Base-by-base conservation (phyloP, 2,888 invertebrate genomes). In the Sarcophaga subvicina region DNA sequence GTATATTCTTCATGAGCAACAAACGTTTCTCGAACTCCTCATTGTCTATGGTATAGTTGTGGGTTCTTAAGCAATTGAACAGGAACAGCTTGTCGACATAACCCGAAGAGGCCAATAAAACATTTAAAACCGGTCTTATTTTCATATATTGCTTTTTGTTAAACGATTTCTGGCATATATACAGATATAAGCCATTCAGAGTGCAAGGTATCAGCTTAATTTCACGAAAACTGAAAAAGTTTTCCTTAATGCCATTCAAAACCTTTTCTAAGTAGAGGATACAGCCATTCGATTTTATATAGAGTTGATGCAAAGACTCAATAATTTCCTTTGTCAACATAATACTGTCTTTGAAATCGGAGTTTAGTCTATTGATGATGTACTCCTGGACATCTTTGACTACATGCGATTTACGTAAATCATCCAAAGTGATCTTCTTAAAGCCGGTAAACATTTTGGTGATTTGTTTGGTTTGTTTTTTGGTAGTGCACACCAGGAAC, bases 211-310 rank as follows among this genome's bases (percentile, higher is more conserved):
- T 99, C 91, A 99, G 97, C 37, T 97, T 95, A 27, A 99, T 98
- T 92, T 98, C 98, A 0, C 98, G 95, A 54, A 99, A 94, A 11
- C 98, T 97, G 89, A 99, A 98, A 92, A 98, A 98, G 80, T 97
- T 98, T 90, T 98, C 98, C 0, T 97, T 97, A 2, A 99, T 98
- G 0, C 98, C 98, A 90, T 99, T 98, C 69, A 98, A 93, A 0
- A 98, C 96, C 94, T 97, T 97, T 91, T 98, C 97, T 87, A 98
- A 93, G 90, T 98, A 98, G 4, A 98, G 94, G 88, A 98, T 96
- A 90, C 98, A 98, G 0, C 98, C 99, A 91, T 99, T 98, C 91
- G 98, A 98, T 94, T 99, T 99, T 90, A 99, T 99, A 91, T 99
- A 96, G 63, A 99, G 94, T 91, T 98, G 98, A 93, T 99, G 99